phyloP scores from a whole-genome alignment of 2,797 vertebrate genomes.

The Tauraco hartlaubi region DNA sequence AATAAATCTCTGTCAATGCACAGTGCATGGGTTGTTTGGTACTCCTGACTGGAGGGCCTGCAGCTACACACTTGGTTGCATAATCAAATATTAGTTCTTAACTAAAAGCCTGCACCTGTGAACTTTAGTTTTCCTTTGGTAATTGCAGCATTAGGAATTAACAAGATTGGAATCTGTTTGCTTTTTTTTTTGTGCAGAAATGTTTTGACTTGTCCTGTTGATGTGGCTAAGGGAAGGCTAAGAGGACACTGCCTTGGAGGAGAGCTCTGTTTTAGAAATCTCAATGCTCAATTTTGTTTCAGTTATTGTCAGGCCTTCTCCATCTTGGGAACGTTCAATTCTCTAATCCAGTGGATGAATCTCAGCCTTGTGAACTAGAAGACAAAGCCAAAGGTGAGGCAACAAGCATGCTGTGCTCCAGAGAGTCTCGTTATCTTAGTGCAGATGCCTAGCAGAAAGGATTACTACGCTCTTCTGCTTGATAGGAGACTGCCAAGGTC shows the following conservation, averaged over 20 bases:
- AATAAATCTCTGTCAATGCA: neutral
- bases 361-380: constrained; percentile 85
- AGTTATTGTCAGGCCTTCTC: constrained; percentile 92
- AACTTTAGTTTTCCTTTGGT: neutral
- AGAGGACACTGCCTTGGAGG: neutral
- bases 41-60: neutral
- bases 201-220: neutral
- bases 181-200: neutral
- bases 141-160: neutral
- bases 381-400: constrained; percentile 84
- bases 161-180: neutral
- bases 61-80: neutral
- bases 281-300: neutral
- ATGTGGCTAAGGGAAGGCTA: neutral
- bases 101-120: neutral
- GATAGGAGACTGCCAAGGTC: neutral
- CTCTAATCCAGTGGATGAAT: constrained; percentile 83
- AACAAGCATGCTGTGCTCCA: neutral
- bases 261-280: neutral
- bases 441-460: neutral
- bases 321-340: constrained; percentile 92
- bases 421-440: neutral
- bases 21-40: neutral
- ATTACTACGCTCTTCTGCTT: neutral
- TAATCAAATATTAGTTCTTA: neutral